Percentiles rank a stretch among this genome's conserved stretches.
Conservation (phyloP, 2,888 invertebrate species). For the Nowickia ferox region DNA sequence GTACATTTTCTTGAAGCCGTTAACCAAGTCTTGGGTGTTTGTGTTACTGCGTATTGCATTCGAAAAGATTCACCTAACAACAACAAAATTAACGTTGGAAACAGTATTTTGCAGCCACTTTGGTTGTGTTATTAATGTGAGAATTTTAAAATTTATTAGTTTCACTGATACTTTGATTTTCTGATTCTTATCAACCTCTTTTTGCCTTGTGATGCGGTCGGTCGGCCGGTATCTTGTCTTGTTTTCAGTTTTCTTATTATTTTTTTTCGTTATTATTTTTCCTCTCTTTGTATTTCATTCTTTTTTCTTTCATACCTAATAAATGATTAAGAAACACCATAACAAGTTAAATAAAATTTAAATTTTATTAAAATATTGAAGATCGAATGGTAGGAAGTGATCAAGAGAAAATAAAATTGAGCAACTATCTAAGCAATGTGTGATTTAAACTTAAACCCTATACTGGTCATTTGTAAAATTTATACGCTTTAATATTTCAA, state of each 20-base stretch:
- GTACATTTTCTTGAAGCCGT: slow-evolving; percentile 11
- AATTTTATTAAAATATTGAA: slow-evolving; percentile 68
- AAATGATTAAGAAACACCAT: slow-evolving; percentile 57
- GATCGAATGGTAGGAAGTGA: slow-evolving; percentile 4
- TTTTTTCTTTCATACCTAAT: slow-evolving; percentile 46
- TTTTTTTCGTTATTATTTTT: slow-evolving; percentile 24
- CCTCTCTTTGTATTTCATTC: slow-evolving; percentile 26
- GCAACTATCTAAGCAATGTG: slow-evolving; percentile 57
- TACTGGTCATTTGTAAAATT: slow-evolving; percentile 56
- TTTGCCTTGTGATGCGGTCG: slow-evolving; percentile 57
- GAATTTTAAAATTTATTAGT: slow-evolving; percentile 79
- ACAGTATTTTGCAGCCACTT: slow-evolving; percentile 68
- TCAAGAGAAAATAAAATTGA: slow-evolving; percentile 19
- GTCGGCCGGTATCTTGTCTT: slow-evolving; percentile 52
- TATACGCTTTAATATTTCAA: slow-evolving; percentile 13
- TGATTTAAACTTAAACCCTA: slow-evolving; percentile 57
- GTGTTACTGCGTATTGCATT: slow-evolving; percentile 32
- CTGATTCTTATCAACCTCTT: slow-evolving; percentile 68
- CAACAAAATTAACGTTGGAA: slow-evolving; percentile 46
- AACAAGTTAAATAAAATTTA: slow-evolving; percentile 64
- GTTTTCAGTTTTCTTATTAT: slow-evolving; percentile 56
- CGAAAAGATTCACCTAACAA: slow-evolving; percentile 26
- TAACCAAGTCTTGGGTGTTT: slow-evolving; percentile 12
- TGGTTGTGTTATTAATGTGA: slow-evolving; percentile 78
- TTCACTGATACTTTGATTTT: slow-evolving; percentile 73